These are phyloP conservation scores for Hyles lineata DNA, from an alignment of 2,888 invertebrate genomes.

Conservation along the genomic window DNA sequence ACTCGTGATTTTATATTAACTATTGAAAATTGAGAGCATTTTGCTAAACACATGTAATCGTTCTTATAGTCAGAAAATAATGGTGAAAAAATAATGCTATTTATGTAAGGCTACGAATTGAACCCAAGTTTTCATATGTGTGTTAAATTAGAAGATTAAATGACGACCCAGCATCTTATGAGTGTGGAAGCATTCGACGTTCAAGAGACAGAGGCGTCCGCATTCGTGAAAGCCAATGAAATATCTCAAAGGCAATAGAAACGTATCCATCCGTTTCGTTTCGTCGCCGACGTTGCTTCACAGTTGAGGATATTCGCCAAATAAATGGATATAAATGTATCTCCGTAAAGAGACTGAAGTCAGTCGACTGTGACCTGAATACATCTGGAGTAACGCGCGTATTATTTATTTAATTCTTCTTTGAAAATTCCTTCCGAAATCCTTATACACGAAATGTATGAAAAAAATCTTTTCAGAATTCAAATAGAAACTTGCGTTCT, in stretches of 20 bases:
- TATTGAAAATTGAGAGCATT: conserved; percentile 26
- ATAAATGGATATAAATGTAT: conserved; percentile 66
- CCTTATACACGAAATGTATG: not conserved
- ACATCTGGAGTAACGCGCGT: conserved; percentile 33
- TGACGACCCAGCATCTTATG: not conserved
- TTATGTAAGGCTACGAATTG: not conserved
- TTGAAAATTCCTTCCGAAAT: not conserved
- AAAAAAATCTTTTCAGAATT: not conserved
- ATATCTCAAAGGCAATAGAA: conserved; percentile 66
- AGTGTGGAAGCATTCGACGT: conserved; percentile 44
- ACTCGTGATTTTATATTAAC: conserved; percentile 24
- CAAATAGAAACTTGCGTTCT: not conserved
- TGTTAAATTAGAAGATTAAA: conserved; percentile 34
- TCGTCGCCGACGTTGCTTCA: conserved; percentile 50
- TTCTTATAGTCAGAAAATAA: not conserved
- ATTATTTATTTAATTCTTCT: conserved; percentile 28
- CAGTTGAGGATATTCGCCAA: conserved; percentile 57
- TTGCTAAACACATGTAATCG: not conserved
- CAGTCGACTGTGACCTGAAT: conserved; percentile 49
- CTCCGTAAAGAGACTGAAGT: conserved; percentile 51
- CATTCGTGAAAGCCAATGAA: conserved; percentile 67
- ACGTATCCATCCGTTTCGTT: conserved; percentile 59
- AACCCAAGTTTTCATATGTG: conserved; percentile 24
- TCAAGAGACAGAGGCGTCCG: conserved; percentile 55
- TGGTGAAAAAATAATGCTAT: not conserved